A percentile compares a stretch with the other conserved stretches of the same genome.
These are phyloP conservation scores for Adelphocoris suturalis DNA, from an alignment of 2,888 invertebrate species.

Conservation along the genomic window DNA sequence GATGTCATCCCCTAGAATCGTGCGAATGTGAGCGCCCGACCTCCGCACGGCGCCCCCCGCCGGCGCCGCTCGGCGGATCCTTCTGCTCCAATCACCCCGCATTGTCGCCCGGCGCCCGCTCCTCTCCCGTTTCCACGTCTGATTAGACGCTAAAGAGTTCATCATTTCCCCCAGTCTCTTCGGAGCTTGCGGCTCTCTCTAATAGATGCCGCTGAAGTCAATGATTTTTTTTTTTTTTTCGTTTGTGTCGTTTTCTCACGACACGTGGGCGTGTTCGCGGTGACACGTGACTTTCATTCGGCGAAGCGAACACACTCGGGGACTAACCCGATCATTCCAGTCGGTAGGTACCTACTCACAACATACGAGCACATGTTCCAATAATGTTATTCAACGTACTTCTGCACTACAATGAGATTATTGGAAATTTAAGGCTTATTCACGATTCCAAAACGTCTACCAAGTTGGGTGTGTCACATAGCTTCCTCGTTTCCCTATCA, in stretches of 20 bases:
- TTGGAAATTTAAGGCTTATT: too few species aligned
- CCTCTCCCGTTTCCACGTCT: neutral
- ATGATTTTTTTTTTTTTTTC: neutral
- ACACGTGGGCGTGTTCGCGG: neutral
- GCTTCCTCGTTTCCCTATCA: too few species aligned
- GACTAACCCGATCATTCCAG: neutral
- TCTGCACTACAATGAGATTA: neutral
- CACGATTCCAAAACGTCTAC: too few species aligned
- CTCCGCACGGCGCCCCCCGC: neutral
- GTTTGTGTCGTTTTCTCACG: conserved; percentile 12
- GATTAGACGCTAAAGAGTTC: conserved; percentile 23
- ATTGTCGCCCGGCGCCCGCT: conserved; percentile 1
- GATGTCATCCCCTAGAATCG: neutral
- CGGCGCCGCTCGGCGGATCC: conserved; percentile 26
- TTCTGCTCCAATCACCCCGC: conserved; percentile 24
- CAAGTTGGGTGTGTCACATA: too few species aligned
- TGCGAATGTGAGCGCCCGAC: neutral
- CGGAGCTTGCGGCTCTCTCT: neutral
- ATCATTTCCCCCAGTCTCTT: neutral
- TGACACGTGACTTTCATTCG: conserved; percentile 1
- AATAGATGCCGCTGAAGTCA: neutral
- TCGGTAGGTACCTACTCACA: neutral
- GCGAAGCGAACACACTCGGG: too few species aligned
- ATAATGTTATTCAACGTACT: neutral
- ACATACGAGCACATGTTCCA: neutral